Evolutionary conservation across 2,113 vertebrate species (phyloP), one percentile per base, ranked within the genome.

Genomic region (Ailuropoda melanoleuca): DNA sequence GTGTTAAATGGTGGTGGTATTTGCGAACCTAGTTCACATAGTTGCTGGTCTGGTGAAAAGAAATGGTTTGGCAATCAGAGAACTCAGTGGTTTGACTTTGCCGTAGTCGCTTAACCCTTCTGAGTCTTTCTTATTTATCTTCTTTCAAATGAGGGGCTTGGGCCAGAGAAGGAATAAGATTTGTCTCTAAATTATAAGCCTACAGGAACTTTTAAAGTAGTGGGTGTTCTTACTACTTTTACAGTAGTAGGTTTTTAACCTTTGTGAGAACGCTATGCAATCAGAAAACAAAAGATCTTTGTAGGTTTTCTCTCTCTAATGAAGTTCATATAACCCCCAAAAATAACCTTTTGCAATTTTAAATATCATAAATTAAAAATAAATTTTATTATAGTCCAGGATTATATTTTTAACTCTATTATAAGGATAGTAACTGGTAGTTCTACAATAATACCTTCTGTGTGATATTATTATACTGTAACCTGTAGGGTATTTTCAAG

Each of bases 221-320:
- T 82, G 64, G 48, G 23, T 37, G 55, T 74, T 90, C 62, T 53
- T 19, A 14, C 46, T 90, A 75, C 5, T 77, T 50, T 92, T 53
- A 80, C 39, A 87, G 74, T 64, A 64, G 46, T 88, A 60, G 58
- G 10, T 93, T 93, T 87, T 97, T 88, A 91, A 95, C 78, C 46
- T 88, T 97, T 85, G 29, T 94, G 60, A 85, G 64, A 78, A 86
- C 17, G 21, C 75, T 23, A 11, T 85, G 46, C 4, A 60, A 2
- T 93, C 66, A 86, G 56, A 66, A 96, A 84, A 94, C 24, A 91
- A 95, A 97, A 91, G 19, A 53, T 88, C 15, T 88, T 94, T 96
- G 46, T 10, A 80, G 24, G 88, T 96, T 93, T 97, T 90, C 34
- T 11, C 56, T 37, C 26, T 95, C 26, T 97, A 60, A 89, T 85